Percentiles rank a stretch among this genome's conserved stretches.
Evolutionary conservation across 1,140 invertebrate genomes (phyloP).

Genomic region (Nixonia krombeini): DNA sequence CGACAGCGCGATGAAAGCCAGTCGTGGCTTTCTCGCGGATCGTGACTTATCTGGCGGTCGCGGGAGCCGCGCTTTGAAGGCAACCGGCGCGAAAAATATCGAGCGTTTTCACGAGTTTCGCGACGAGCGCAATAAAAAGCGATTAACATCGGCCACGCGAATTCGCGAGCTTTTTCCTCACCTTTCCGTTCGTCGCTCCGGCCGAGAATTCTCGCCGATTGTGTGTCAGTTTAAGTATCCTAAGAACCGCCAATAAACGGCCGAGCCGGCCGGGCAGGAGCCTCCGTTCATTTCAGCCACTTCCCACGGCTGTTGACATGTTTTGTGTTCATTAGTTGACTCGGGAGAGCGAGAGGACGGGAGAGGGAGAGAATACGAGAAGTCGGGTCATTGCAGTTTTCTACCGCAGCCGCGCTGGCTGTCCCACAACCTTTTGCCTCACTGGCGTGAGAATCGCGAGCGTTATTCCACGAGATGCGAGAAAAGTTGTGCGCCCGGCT

Average conservation of each 20-base stretch:
- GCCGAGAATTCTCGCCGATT: neutral
- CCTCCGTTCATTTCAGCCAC: conserved; percentile 51
- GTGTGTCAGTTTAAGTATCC: neutral
- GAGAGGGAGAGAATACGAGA: conserved; percentile 45
- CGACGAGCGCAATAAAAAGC: no score
- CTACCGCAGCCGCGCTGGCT: conserved; percentile 44
- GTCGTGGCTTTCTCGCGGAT: conserved; percentile 37
- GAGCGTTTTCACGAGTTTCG: no score
- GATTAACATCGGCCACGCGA: no score
- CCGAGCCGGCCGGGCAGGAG: conserved; percentile 28
- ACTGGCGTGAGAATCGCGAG: conserved; percentile 58
- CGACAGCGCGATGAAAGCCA: conserved; percentile 40
- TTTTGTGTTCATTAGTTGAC: conserved; percentile 71
- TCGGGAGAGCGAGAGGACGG: conserved; percentile 41
- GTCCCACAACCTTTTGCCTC: conserved; percentile 56
- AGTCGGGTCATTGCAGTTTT: conserved; percentile 55
- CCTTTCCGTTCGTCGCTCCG: no score
- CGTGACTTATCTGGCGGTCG: conserved; percentile 41
- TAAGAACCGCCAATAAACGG: conserved; percentile 9
- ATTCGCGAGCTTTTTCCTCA: no score
- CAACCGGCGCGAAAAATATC: neutral
- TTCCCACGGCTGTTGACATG: conserved; percentile 71
- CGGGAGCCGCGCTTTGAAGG: conserved; percentile 17
- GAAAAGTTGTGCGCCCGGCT: neutral
- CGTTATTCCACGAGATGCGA: conserved; percentile 40